A percentile compares a stretch with the other conserved stretches of the same genome.
Evolutionary conservation across 92 coral and sea anemone genomes (phyloP).

Genomic region (Blastomussa wellsi): DNA sequence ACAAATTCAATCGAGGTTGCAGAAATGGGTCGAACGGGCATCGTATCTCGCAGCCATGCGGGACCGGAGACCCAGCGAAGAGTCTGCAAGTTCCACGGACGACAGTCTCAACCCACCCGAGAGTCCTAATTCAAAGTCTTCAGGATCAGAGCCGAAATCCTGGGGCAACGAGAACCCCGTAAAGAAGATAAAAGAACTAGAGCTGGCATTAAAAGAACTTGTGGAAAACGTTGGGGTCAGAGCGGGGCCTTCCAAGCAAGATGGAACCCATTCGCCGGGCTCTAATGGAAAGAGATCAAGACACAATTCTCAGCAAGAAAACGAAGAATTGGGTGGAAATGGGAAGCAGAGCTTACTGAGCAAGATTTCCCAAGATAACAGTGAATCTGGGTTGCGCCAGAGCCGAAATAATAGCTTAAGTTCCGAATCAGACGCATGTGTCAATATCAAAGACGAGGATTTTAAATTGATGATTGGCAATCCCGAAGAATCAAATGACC

Average conservation of each 20-base stretch:
- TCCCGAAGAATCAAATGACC: constrained; percentile 6
- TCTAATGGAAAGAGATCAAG: constrained; percentile 29
- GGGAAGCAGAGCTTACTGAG: constrained; percentile 20
- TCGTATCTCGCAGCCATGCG: constrained; percentile 17
- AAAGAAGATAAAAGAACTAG: constrained; percentile 44
- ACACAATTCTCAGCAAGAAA: constrained; percentile 18
- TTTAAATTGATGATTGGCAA: constrained; percentile 14
- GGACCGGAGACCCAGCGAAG: constrained; percentile 38
- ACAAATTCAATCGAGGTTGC: constrained; percentile 36
- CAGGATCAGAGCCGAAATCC: constrained; percentile 22
- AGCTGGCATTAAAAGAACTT: constrained; percentile 63
- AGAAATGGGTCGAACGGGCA: constrained; percentile 45
- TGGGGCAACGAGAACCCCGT: constrained; percentile 25
- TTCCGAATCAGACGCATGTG: constrained; percentile 30
- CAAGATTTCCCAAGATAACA: not conserved
- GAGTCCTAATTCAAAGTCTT: constrained; percentile 34
- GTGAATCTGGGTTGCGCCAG: not conserved
- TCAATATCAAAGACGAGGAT: constrained; percentile 5
- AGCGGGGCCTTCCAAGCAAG: constrained; percentile 12
- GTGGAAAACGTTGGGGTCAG: constrained; percentile 51
- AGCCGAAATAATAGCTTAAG: constrained; percentile 20
- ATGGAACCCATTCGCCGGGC: constrained; percentile 34
- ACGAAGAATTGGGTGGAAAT: constrained; percentile 23
- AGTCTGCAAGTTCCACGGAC: constrained; percentile 33
- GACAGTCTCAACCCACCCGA: constrained; percentile 36